Evolutionary conservation across 2,888 invertebrate genomes (phyloP), one percentile per base, ranked within the genome.

Genomic region (Erpobdella octoculata): DNA sequence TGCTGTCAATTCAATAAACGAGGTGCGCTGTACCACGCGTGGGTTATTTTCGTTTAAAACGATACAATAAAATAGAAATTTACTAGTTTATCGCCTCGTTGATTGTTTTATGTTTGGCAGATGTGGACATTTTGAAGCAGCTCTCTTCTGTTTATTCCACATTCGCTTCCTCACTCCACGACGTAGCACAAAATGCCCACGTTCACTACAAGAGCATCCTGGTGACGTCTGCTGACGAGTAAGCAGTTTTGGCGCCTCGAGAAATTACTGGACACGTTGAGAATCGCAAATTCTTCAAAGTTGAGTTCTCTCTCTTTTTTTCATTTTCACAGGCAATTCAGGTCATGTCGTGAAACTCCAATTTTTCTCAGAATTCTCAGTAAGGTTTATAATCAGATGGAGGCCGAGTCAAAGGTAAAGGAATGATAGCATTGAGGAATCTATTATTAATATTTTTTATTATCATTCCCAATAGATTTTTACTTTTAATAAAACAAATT

Each of bases 121-220:
- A 53, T 28, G 53, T 25, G 21, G 28, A 18, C 1, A 21, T 53
- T 21, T 28, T 53, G 21, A 53, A 53, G 15, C 53, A 53, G 15
- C 53, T 53, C 6, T 25, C 21, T 53, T 53, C 21, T 53, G 53
- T 28, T 28, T 53, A 53, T n/a, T 53, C 53, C 53, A 53, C 8
- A 6, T 53, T 53, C 15, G 53, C 53, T 25, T 8, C 28, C n/a
- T 53, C 21, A 5, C 53, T 53, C 53, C 4, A 28, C 6, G 53
- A 53, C 18, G 53, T 53, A 28, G 53, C 53, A 53, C 21, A 53
- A 53, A 25, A 21, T 28, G 28, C 18, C 9, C 5, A 25, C 21
- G 53, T 25, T 21, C 53, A 53, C 53, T 53, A 53, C 53, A 53
- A 53, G 53, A 25, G 21, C 53, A 53, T 53, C 53, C 53, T 53